Evolutionary conservation across 2,888 invertebrate species (phyloP), one percentile per base, ranked within the genome.

Genomic region (Gastracanthus pulcherrimus): DNA sequence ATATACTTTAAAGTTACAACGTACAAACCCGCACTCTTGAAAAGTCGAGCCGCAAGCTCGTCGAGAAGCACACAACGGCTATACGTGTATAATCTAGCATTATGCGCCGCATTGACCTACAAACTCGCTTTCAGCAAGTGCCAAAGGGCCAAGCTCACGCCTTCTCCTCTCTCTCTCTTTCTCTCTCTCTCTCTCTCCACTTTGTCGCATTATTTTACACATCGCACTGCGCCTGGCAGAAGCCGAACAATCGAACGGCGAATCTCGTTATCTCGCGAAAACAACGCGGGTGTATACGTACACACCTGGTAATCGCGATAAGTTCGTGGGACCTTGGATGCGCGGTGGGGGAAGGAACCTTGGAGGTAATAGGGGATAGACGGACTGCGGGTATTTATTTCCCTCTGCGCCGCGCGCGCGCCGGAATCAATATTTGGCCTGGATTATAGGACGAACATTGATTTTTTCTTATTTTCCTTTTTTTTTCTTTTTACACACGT

Each of bases 361-460:
- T 55, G 66, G n/a, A 34, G 26, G 6, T 23, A n/a, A n/a, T n/a
- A n/a, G n/a, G n/a, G 19, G 13, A 13, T 11, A 55, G 19, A 23
- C 51, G 23, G 0, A 13, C 48, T 5, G 23, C 0, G 19, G 5
- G 4, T 62, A 19, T n/a, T n/a, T n/a, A n/a, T 31, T 41, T 51
- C 34, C 29, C 23, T 48, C 13, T 55, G 2, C 13, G 2, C 7
- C 23, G 5, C 7, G 3, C 7, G 16, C 11, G 4, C 26, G 55
- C 41, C n/a, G 67, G 64, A 79, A 74, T 60, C 74, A 72, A 79
- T 79, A 66, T 58, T 36, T 29, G 58, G 23, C 60, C 45, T 79
- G 48, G 31, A 67, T 79, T 60, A n/a, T n/a, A 64, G 29, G 38
- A 26, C 38, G 41, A 26, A 29, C 60, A 78, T 78, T 71, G 71